Conservation (phyloP, 2,888 invertebrate species). For the Drosophila subsilvestris region DNA sequence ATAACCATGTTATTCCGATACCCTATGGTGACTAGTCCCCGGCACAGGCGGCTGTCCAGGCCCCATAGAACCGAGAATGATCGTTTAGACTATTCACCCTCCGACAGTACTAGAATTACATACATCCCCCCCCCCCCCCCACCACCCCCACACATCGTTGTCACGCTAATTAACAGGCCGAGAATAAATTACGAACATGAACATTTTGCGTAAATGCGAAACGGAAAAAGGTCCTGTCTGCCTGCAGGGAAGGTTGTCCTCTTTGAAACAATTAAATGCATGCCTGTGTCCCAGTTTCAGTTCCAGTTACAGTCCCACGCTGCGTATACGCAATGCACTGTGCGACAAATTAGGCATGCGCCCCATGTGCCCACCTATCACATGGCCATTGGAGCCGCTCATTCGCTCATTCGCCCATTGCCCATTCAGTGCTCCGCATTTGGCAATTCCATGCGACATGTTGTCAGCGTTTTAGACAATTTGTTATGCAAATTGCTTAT, state of each 20-base stretch:
- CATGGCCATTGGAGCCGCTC: slow-evolving; percentile 3
- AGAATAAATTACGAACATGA: slow-evolving; percentile 64
- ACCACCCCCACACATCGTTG: slow-evolving; percentile 30
- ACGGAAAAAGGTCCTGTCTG: slow-evolving; percentile 19
- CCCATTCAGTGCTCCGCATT: slow-evolving; percentile 23
- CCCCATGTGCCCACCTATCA: slow-evolving; percentile 26
- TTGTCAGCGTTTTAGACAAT: slow-evolving; percentile 73
- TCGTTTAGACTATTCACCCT: not conserved
- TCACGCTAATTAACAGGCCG: slow-evolving; percentile 66
- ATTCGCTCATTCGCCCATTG: not conserved
- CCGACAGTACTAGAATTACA: slow-evolving; percentile 2
- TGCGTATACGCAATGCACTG: slow-evolving; percentile 63
- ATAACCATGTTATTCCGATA: slow-evolving; percentile 46
- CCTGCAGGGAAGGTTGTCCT: slow-evolving; percentile 1
- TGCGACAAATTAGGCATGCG: slow-evolving; percentile 54
- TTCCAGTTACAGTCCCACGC: slow-evolving; percentile 22
- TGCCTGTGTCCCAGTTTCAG: slow-evolving; percentile 29
- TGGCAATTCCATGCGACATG: slow-evolving; percentile 45
- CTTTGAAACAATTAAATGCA: slow-evolving; percentile 72
- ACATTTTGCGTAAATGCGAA: slow-evolving; percentile 57
- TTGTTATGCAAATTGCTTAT: slow-evolving; percentile 82
- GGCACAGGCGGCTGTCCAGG: no score
- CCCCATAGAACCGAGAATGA: no score
- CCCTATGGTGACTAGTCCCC: slow-evolving; percentile 3
- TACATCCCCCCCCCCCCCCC: not conserved